phyloP scores from a whole-genome alignment of 2,797 vertebrate species.

The Decapterus maruadsi region DNA sequence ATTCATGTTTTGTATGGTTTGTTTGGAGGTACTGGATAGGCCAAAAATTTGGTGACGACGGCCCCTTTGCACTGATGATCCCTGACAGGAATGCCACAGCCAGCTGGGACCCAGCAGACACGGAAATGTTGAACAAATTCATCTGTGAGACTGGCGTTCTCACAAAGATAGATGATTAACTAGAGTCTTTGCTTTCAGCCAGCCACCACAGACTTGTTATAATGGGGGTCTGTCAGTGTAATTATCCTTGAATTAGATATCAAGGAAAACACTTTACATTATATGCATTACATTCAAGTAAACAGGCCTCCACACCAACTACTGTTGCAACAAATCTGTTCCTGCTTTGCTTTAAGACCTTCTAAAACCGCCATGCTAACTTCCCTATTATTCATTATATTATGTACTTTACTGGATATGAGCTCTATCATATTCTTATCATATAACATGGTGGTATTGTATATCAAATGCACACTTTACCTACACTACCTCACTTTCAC shows the following conservation, averaged over 20 bases:
- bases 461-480: not conserved
- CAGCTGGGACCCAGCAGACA: rapidly evolving
- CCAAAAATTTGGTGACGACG: rapidly evolving
- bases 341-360: too few species aligned
- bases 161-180: not conserved
- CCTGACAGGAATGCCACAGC: rapidly evolving
- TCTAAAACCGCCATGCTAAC: too few species aligned
- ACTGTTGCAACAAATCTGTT: not conserved
- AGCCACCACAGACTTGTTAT: not conserved
- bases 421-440: not conserved
- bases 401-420: not conserved
- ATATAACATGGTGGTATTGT: not conserved
- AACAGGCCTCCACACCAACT: not conserved
- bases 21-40: conserved; percentile 30
- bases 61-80: not conserved
- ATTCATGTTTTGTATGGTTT: not conserved
- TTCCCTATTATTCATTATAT: not conserved
- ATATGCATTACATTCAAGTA: not conserved
- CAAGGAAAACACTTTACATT: not conserved
- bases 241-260: not conserved
- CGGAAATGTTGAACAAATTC: rapidly evolving
- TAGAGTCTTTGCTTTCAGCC: too few species aligned
- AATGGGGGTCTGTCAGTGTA: not conserved
- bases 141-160: conserved; percentile 50
- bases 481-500: not conserved